Evolutionary conservation across 2,888 invertebrate species (phyloP).

Genomic region (Beris morrisii): DNA sequence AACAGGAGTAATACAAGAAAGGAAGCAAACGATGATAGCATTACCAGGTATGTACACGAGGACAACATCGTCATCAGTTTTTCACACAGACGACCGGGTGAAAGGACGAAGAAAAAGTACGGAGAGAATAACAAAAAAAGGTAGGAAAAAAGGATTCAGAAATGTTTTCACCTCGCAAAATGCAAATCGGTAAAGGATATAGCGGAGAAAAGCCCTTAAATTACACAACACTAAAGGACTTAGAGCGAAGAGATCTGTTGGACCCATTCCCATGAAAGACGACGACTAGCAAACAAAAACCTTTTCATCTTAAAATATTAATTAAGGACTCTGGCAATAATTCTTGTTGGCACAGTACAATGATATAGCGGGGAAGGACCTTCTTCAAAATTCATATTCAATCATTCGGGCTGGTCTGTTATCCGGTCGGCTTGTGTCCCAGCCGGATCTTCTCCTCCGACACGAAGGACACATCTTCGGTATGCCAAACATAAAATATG

Average conservation of each 20-base stretch:
- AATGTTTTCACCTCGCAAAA: constrained; percentile 33
- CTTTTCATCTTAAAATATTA: constrained; percentile 30
- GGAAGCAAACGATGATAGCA: constrained; percentile 21
- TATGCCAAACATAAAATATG: too few relatives aligned
- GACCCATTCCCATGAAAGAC: neutral
- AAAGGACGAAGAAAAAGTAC: neutral
- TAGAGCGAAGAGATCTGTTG: neutral
- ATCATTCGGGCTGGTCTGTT: constrained; percentile 34
- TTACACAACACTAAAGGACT: constrained; percentile 28
- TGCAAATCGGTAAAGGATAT: constrained; percentile 25
- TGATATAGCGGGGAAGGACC: constrained; percentile 1
- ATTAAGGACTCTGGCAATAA: constrained; percentile 29
- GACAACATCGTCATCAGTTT: constrained; percentile 18
- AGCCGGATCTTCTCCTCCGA: neutral
- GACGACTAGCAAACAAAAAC: constrained; percentile 25
- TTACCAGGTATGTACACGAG: constrained; percentile 18
- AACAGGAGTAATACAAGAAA: constrained; percentile 25
- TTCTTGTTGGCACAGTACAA: constrained; percentile 14
- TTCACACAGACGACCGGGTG: neutral
- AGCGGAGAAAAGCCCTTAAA: constrained; percentile 21
- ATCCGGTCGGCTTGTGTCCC: constrained; percentile 1
- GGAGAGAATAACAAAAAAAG: constrained; percentile 11
- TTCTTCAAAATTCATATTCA: constrained; percentile 39
- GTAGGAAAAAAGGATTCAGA: constrained; percentile 17
- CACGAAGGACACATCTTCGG: too few relatives aligned